phyloP scores from a whole-genome alignment of 2,797 vertebrate species.

The Rhinogobio ventralis region DNA sequence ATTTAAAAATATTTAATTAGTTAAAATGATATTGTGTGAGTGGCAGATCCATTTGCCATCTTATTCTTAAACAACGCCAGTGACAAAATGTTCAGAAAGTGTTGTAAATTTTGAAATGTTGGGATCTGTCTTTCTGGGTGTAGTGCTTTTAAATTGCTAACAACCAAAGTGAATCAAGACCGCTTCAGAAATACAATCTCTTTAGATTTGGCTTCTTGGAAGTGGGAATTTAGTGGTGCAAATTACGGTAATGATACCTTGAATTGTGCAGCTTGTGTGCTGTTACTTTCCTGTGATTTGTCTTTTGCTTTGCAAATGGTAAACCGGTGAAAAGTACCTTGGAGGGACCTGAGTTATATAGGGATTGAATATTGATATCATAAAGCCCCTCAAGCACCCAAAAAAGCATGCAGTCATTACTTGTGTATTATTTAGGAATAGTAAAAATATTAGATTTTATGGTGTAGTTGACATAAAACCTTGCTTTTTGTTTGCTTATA shows the following conservation, averaged over 20 bases:
- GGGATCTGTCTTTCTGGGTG: not conserved
- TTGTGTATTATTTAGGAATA: not conserved
- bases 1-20: not conserved
- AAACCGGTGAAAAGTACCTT: not conserved
- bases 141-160: not conserved
- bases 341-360: not conserved
- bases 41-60: not conserved
- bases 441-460: not conserved
- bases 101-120: not conserved
- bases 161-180: not conserved
- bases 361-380: not conserved
- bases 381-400: not conserved
- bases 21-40: not conserved
- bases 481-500: not conserved
- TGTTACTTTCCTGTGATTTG: not conserved
- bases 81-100: not conserved
- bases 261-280: not conserved
- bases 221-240: slow-evolving; percentile 2
- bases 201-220: slow-evolving; percentile 18
- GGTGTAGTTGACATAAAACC: not conserved
- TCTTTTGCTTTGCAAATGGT: not conserved
- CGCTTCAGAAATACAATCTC: not conserved
- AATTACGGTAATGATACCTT: not conserved
- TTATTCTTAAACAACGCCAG: not conserved
- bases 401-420: not conserved